A percentile compares a stretch with the other conserved stretches of the same genome.
Conservation (phyloP, 2,113 vertebrate genomes). For the Menidia beryllina region DNA sequence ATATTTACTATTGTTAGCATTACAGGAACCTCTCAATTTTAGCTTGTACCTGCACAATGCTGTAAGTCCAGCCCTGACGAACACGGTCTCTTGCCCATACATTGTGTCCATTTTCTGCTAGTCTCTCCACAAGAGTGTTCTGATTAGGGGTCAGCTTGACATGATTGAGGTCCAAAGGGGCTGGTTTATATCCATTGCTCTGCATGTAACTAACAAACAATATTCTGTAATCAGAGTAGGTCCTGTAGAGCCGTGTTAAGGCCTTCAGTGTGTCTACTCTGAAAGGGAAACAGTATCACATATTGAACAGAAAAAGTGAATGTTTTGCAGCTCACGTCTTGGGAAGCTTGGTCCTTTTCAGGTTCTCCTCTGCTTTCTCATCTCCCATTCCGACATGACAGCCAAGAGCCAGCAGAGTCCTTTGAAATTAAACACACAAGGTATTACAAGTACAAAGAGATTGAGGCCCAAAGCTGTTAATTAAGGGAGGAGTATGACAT, state of each 20-base stretch:
- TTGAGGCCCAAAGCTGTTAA: not conserved
- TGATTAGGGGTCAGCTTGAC: conserved; percentile 92
- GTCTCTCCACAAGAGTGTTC: conserved; percentile 90
- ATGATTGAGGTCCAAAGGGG: conserved; percentile 89
- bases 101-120: conserved; percentile 93
- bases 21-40: not conserved
- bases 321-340: conserved; percentile 85
- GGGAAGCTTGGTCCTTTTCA: conserved; percentile 90
- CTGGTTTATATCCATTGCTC: conserved; percentile 90
- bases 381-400: conserved; percentile 95
- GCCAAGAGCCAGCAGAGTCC: conserved; percentile 91
- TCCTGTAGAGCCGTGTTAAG: not conserved
- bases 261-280: not conserved
- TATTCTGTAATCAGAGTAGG: conserved; percentile 7
- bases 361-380: conserved; percentile 93
- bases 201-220: conserved; percentile 85
- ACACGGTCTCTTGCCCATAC: conserved; percentile 93
- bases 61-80: conserved; percentile 92
- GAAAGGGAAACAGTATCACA: not conserved
- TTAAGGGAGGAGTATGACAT: conserved; percentile 48
- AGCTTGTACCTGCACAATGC: conserved; percentile 86
- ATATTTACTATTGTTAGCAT: not conserved
- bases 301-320: not conserved
- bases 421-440: conserved; percentile 52
- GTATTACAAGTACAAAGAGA: conserved; percentile 23